These are phyloP conservation scores for Aphis craccivora DNA, from an alignment of 1,140 invertebrate species.

Conservation along the genomic window DNA sequence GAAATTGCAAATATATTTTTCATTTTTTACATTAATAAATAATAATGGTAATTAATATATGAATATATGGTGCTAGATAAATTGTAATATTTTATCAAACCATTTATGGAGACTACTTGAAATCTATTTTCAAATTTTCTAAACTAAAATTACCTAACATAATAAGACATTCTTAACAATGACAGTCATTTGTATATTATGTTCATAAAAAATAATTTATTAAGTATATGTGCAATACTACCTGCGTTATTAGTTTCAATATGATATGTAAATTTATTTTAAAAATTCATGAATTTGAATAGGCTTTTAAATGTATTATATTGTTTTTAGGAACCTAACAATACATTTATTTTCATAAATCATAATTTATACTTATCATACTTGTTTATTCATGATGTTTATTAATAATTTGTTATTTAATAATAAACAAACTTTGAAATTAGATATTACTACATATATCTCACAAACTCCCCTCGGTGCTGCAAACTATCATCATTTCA, in stretches of 20 bases:
- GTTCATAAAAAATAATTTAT: too few species aligned
- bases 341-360: neutral
- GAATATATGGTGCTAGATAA: neutral
- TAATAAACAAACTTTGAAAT: neutral
- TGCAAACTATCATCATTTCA: constrained; percentile 33
- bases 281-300: neutral
- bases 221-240: neutral
- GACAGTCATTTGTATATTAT: neutral
- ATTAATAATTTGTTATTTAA: neutral
- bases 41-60: constrained; percentile 44
- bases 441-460: neutral
- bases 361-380: neutral
- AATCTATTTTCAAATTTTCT: neutral
- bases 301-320: neutral
- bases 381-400: neutral
- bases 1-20: neutral
- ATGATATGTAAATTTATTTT: neutral
- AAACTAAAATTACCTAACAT: neutral
- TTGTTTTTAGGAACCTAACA: neutral
- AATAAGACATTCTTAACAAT: neutral
- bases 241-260: neutral
- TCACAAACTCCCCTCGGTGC: constrained; percentile 17
- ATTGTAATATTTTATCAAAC: neutral
- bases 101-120: neutral
- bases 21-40: neutral